phyloP scores from a whole-genome alignment of 1,140 invertebrate species.

The Ganaspis sp. region DNA sequence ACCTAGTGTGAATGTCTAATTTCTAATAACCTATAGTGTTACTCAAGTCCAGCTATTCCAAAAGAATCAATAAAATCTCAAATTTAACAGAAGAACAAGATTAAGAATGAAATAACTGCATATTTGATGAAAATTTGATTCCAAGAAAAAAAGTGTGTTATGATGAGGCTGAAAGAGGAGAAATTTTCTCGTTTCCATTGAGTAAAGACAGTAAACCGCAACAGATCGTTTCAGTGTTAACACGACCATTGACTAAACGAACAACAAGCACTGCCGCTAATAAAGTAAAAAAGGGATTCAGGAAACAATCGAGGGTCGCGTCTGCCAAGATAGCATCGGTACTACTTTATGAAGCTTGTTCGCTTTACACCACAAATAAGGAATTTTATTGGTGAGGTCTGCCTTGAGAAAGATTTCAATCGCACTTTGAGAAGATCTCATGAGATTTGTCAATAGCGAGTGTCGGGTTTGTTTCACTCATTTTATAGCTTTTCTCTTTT shows the following conservation, averaged over 20 bases:
- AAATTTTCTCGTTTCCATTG: not conserved
- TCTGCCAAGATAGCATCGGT: not conserved
- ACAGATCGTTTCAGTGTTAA: conserved; percentile 16
- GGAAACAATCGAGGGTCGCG: conserved; percentile 25
- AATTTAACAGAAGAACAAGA: too few relatives aligned
- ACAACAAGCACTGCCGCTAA: not conserved
- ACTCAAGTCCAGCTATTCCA: too few relatives aligned
- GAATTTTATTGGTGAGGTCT: conserved; percentile 8
- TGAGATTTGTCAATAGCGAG: conserved; percentile 15
- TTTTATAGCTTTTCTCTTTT: conserved; percentile 6
- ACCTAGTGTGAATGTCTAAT: too few relatives aligned
- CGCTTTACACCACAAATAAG: not conserved
- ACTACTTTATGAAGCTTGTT: not conserved
- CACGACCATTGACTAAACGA: conserved; percentile 3
- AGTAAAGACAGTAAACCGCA: conserved; percentile 1
- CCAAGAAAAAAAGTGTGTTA: not conserved
- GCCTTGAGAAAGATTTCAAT: conserved; percentile 19
- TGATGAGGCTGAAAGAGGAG: not conserved
- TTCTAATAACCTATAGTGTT: too few relatives aligned
- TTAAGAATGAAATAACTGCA: too few relatives aligned
- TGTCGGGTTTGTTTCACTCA: not conserved
- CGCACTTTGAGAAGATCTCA: not conserved
- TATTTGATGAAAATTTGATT: not conserved
- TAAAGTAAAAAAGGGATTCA: conserved; percentile 28
- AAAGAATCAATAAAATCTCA: too few relatives aligned